Evolutionary conservation across 1,140 invertebrate genomes (phyloP).

Genomic region (Phortica variegata): DNA sequence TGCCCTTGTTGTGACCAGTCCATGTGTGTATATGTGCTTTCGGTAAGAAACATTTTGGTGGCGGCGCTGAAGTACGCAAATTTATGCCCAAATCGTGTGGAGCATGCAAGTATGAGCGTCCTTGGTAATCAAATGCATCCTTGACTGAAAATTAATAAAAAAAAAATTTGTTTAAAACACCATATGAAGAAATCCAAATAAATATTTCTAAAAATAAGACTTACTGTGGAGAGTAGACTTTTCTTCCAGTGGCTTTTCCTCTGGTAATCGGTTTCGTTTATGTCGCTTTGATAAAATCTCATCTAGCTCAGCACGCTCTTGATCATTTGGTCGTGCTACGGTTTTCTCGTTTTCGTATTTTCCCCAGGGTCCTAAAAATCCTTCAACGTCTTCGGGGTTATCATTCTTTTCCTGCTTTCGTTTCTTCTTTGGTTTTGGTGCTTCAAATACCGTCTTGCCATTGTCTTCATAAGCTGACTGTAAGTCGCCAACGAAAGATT

Average conservation of each 20-base stretch:
- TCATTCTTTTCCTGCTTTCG: conserved; percentile 90
- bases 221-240: conserved; percentile 93
- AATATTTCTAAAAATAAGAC: conserved; percentile 33
- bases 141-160: conserved; percentile 70
- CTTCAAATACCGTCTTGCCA: conserved; percentile 88
- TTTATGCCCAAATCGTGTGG: conserved; percentile 97
- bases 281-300: conserved; percentile 92
- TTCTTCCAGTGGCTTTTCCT: conserved; percentile 93
- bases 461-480: conserved; percentile 65
- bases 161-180: background rate
- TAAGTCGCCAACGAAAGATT: conserved; percentile 69
- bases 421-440: conserved; percentile 75
- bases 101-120: conserved; percentile 88
- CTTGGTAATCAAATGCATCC: conserved; percentile 94
- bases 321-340: conserved; percentile 84
- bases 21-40: conserved; percentile 96
- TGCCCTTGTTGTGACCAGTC: conserved; percentile 96
- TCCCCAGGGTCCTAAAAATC: conserved; percentile 97
- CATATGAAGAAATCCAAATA: background rate
- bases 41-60: conserved; percentile 95
- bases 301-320: conserved; percentile 89
- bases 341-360: conserved; percentile 88
- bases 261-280: conserved; percentile 73
- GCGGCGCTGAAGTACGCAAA: conserved; percentile 85
- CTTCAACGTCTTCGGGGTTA: conserved; percentile 88